phyloP scores from a whole-genome alignment of 2,888 invertebrate species.

The Lagria hirta region DNA sequence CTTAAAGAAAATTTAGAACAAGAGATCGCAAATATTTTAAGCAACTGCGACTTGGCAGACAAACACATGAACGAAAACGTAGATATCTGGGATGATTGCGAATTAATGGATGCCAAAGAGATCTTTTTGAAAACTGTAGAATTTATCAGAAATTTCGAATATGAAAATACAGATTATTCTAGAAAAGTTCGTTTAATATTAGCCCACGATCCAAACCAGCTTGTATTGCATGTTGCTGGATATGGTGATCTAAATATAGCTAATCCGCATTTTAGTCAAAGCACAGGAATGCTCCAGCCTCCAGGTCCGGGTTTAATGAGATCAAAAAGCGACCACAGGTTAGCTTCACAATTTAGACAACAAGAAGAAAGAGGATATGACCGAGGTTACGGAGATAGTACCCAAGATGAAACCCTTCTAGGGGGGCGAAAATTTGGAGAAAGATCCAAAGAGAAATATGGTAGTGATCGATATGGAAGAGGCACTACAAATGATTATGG shows the following conservation, averaged over 20 bases:
- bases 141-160: slow-evolving; percentile 91
- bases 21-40: slow-evolving; percentile 92
- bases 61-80: slow-evolving; percentile 85
- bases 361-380: slow-evolving; percentile 69
- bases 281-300: slow-evolving; percentile 58
- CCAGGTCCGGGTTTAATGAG: slow-evolving; percentile 81
- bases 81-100: slow-evolving; percentile 90
- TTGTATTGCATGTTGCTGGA: slow-evolving; percentile 83
- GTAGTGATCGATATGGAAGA: slow-evolving; percentile 53
- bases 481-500: slow-evolving; percentile 57
- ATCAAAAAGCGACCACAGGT: slow-evolving; percentile 89
- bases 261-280: slow-evolving; percentile 50
- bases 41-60: slow-evolving; percentile 95
- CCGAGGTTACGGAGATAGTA: slow-evolving; percentile 59
- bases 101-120: slow-evolving; percentile 93
- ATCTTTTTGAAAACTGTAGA: slow-evolving; percentile 95
- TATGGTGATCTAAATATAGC: slow-evolving; percentile 88
- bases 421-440: slow-evolving; percentile 80
- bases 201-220: slow-evolving; percentile 89
- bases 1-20: slow-evolving; percentile 92
- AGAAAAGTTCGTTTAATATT: slow-evolving; percentile 83
- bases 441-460: slow-evolving; percentile 53
- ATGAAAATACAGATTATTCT: slow-evolving; percentile 87
- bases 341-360: slow-evolving; percentile 85
- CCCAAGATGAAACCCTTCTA: slow-evolving; percentile 69